Base-by-base conservation (phyloP, 2,888 invertebrate genomes). In the Biston stratarius region DNA sequence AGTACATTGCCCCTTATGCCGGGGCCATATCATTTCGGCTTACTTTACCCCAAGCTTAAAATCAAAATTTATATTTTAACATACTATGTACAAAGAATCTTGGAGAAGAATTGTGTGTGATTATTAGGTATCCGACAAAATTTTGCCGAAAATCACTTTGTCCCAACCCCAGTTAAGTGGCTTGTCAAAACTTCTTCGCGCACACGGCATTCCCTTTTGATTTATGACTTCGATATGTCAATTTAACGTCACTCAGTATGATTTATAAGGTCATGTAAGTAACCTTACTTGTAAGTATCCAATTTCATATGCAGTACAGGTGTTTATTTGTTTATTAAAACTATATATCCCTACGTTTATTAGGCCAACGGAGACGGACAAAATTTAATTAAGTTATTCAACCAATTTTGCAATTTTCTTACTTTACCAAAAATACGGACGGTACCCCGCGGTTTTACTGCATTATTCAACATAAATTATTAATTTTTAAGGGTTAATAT, bases 171-270 rank as follows among this genome's bases (percentile, higher is more conserved):
- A 83, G 85, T 86, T 89, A 90, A 91, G 90, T 89, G 90, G 84
- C 86, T 84, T 90, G 91, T 92, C 92, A 91, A 89, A 91, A 91
- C 87, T 91, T 91, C 87, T 88, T 87, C 89, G 87, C 88, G 78
- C 83, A 86, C 83, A 86, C 83, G 87, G 83, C 82, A 87, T 86
- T 85, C 86, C 84, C 83, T 79, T 89, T 87, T 92, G 92, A 92
- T 92, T 91, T 92, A 92, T 90, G 91, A 85, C 88, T 83, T 88
- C 85, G 88, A 91, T 90, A 88, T 90, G 90, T 90, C 91, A 90
- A 91, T 90, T 91, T 88, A 82, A 85, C 86, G 92, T 91, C 90
- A 91, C 83, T 87, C 89, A 79, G 76, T 82, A 88, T 92, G 92
- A 92, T 92, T 92, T 90, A 92, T 92, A 86, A 84, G 88, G 86